These are phyloP conservation scores for Saturnia pavonia DNA, from an alignment of 2,888 invertebrate species.

Conservation along the genomic window DNA sequence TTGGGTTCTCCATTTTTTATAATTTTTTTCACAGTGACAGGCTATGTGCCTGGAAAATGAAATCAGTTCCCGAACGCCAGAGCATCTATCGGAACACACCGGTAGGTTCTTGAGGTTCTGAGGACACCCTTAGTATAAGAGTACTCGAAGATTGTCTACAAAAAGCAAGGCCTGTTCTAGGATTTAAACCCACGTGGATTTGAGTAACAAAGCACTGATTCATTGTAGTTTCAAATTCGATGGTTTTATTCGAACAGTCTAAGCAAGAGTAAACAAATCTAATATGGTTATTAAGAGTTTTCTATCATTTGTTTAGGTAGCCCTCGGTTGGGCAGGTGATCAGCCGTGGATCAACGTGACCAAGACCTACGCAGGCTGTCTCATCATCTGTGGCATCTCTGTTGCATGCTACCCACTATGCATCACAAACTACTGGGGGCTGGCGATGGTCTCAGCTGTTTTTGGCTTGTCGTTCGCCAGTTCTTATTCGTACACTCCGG, in stretches of 20 bases:
- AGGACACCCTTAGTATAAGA: no score
- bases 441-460: conserved; percentile 79
- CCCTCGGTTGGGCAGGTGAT: conserved; percentile 94
- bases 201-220: no score
- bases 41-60: not conserved
- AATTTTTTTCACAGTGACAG: not conserved
- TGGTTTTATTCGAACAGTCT: no score
- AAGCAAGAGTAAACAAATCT: no score
- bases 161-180: not conserved
- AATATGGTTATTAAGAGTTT: not conserved
- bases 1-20: not conserved
- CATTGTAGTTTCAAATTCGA: no score
- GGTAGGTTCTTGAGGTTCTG: no score
- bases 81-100: not conserved
- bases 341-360: conserved; percentile 91
- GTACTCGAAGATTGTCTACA: not conserved
- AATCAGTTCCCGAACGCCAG: not conserved
- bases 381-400: conserved; percentile 85
- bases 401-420: conserved; percentile 82
- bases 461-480: conserved; percentile 96
- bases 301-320: conserved; percentile 75
- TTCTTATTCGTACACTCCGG: conserved; percentile 94
- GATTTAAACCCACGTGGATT: no score
- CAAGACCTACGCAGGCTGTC: conserved; percentile 90
- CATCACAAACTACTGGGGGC: conserved; percentile 72